Evolutionary conservation across 2,113 vertebrate species (phyloP).

Genomic region (Leucopternis melanops): DNA sequence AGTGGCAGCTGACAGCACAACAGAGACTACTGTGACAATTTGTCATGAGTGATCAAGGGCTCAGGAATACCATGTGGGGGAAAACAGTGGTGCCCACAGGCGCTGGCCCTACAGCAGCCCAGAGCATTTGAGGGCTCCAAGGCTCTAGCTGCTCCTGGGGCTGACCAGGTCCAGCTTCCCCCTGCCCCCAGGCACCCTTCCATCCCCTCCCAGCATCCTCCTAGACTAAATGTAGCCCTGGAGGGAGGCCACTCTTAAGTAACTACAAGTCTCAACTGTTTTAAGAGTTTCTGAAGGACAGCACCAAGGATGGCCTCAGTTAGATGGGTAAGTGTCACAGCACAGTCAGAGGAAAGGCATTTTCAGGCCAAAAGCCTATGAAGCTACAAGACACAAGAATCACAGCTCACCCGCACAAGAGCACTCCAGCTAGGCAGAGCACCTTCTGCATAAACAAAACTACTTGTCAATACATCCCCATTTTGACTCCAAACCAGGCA

Average conservation of each 20-base stretch:
- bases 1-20: not conserved
- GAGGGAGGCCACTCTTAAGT: not conserved
- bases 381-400: not conserved
- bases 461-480: not conserved
- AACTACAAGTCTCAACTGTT: not conserved
- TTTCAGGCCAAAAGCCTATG: not conserved
- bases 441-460: not conserved
- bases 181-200: not conserved
- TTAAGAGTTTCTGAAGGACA: not conserved
- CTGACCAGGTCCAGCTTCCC: not conserved
- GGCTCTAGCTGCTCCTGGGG: not conserved
- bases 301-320: not conserved
- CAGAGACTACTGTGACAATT: not conserved
- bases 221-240: not conserved
- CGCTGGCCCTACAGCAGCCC: fast-evolving
- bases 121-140: not conserved
- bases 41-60: not conserved
- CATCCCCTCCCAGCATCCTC: not conserved
- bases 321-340: not conserved
- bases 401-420: not conserved
- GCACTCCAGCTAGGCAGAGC: not conserved
- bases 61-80: not conserved
- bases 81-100: fast-evolving
- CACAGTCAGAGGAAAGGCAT: not conserved
- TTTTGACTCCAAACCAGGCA: not conserved